Evolutionary conservation across 1,140 invertebrate genomes (phyloP).

Genomic region (Drosophila triauraria): DNA sequence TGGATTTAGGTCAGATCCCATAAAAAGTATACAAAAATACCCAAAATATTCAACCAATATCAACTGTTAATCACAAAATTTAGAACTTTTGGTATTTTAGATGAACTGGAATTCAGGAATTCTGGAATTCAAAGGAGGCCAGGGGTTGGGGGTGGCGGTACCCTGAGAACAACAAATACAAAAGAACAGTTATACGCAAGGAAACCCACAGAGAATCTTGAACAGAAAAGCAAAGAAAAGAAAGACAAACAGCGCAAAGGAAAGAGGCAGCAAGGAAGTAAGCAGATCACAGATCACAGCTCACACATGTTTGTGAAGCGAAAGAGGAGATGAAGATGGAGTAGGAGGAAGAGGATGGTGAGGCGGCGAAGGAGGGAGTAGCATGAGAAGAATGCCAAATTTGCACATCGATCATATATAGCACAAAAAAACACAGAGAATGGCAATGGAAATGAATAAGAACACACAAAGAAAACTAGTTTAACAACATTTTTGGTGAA

Average conservation of each 20-base stretch:
- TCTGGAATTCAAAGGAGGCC: neutral
- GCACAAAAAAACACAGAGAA: neutral
- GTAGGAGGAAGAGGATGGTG: neutral
- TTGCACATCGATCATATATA: conserved; percentile 57
- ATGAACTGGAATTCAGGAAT: neutral
- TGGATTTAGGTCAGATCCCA: neutral
- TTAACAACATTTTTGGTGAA: neutral
- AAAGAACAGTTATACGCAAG: conserved; percentile 55
- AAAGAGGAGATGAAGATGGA: neutral
- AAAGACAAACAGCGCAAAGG: conserved; percentile 31
- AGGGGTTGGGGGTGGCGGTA: no score
- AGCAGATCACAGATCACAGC: conserved; percentile 5
- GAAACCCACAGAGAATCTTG: conserved; percentile 11
- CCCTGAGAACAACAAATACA: conserved; percentile 44
- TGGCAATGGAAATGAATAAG: neutral
- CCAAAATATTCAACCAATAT: neutral
- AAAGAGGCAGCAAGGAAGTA: conserved; percentile 39
- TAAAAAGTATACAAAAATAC: no score
- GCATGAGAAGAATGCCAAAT: conserved; percentile 13
- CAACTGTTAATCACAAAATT: conserved; percentile 3
- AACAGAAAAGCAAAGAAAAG: conserved; percentile 14
- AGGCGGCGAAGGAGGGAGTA: neutral
- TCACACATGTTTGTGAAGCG: conserved; percentile 39
- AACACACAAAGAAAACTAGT: conserved; percentile 1
- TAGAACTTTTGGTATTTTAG: neutral